Conservation (phyloP, 1,140 invertebrate genomes). For the Drosophila pseudoananassae region DNA sequence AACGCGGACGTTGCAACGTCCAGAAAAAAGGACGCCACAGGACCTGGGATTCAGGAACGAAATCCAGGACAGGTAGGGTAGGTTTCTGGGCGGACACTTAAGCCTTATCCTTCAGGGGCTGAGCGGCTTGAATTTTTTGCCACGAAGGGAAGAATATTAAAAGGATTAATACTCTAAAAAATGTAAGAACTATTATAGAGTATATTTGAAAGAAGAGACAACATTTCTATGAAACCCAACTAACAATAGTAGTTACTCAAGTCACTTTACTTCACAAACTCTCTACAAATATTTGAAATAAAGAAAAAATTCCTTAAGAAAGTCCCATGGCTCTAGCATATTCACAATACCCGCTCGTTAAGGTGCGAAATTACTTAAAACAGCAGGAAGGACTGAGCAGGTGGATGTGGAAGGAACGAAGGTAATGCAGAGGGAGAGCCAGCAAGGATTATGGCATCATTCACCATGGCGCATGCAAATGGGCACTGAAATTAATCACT, state of each 20-base stretch:
- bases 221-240: no score
- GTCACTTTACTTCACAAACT: no score
- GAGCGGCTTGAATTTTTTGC: conserved; percentile 30
- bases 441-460: conserved; percentile 73
- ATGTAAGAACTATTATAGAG: not conserved
- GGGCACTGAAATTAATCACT: conserved; percentile 72
- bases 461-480: conserved; percentile 67
- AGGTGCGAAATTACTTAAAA: conserved; percentile 68
- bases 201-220: no score
- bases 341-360: conserved; percentile 41
- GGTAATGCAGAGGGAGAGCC: conserved; percentile 25
- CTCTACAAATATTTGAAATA: no score
- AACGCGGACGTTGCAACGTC: conserved; percentile 21
- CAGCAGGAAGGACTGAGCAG: conserved; percentile 20
- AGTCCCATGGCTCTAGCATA: not conserved
- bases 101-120: conserved; percentile 49
- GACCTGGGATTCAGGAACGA: conserved; percentile 19
- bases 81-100: conserved; percentile 42
- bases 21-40: conserved; percentile 26
- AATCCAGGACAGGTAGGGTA: conserved; percentile 20
- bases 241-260: no score
- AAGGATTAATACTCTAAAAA: conserved; percentile 14
- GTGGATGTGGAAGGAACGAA: not conserved
- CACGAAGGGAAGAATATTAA: conserved; percentile 10
- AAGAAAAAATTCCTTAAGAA: not conserved